These are phyloP conservation scores for Phaethornis superciliosus DNA, from an alignment of 2,113 vertebrate species.

Conservation along the genomic window DNA sequence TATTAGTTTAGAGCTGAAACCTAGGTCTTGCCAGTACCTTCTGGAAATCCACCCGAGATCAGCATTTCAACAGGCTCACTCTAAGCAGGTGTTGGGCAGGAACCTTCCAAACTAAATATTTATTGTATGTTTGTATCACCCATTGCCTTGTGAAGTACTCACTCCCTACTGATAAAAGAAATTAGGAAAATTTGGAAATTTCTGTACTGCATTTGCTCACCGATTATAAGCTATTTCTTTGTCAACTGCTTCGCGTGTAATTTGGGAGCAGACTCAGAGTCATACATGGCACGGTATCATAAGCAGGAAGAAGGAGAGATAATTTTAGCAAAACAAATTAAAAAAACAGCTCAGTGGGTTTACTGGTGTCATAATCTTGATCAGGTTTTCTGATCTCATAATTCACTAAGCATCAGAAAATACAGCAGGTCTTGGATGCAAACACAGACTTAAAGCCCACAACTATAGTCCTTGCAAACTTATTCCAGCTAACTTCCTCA, in stretches of 20 bases:
- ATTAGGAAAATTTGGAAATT: neutral
- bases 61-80: neutral
- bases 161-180: neutral
- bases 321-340: neutral
- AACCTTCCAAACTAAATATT: neutral
- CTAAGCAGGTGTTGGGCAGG: neutral
- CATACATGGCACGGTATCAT: neutral
- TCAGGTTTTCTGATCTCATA: neutral
- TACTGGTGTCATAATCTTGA: neutral
- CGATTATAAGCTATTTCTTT: neutral
- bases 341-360: neutral
- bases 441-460: neutral
- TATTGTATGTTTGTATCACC: neutral
- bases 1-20: neutral
- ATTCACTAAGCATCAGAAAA: neutral
- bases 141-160: neutral
- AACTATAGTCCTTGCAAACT: slow-evolving; percentile 42
- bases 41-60: neutral
- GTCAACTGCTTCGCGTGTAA: neutral
- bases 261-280: neutral
- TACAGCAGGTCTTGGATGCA: neutral
- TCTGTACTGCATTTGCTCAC: neutral
- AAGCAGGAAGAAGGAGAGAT: neutral
- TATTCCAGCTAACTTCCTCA: slow-evolving; percentile 37
- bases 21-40: neutral